Base-by-base conservation (phyloP, 2,113 vertebrate species). In the Bubalus kerabau region DNA sequence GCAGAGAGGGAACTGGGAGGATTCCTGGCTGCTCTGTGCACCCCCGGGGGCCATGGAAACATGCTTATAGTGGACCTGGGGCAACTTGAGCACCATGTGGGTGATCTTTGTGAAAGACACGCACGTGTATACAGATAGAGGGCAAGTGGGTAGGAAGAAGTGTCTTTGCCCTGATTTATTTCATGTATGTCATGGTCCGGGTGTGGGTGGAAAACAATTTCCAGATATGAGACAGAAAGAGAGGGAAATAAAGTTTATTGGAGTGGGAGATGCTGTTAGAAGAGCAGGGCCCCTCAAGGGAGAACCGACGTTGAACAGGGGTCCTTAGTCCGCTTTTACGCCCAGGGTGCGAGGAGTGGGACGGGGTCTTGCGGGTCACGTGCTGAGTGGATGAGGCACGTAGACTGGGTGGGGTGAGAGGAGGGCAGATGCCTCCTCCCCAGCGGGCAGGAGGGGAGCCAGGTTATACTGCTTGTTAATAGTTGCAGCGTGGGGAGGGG, bases 391-490 rank as follows among this genome's bases (percentile, higher is more conserved):
- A 71, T 23, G n/a, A 71, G n/a, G 9, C 64, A 1, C 1, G n/a
- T 23, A 10, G n/a, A 6, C n/a, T 23, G n/a, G 4, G 9, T 12
- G 64, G n/a, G n/a, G 17, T 0, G 8, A 67, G 64, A 71, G 64
- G 9, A 23, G 17, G n/a, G n/a, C 64, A 21, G n/a, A 12, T 0
- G 10, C n/a, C n/a, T 21, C 2, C n/a, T 36, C n/a, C 19, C n/a
- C 36, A 3, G 5, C 8, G 17, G 64, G 17, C 10, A 5, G n/a
- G n/a, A 21, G 9, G n/a, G 64, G 32, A 71, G n/a, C 36, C n/a
- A 0, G 64, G 4, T 3, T 6, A 36, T 5, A 12, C n/a, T 12
- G n/a, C 5, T 21, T 8, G 4, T 36, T 21, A 3, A 23, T 12
- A 40, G 67, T 2, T 6, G 10, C n/a, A 12, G 32, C 1, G 21